Evolutionary conservation across 1,140 invertebrate genomes (phyloP).

Genomic region (Macrobrachium rosenbergii): DNA sequence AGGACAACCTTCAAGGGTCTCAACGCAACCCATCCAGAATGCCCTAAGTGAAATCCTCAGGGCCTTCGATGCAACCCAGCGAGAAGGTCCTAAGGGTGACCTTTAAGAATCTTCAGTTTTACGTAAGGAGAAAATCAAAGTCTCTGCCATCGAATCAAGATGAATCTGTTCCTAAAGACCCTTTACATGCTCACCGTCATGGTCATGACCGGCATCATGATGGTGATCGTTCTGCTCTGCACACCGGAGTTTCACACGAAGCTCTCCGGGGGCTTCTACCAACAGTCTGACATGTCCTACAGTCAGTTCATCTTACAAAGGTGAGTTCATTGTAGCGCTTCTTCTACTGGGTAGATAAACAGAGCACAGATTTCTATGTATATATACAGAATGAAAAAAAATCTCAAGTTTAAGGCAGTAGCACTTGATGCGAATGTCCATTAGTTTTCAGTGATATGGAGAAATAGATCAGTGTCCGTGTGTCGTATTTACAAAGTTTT

Average conservation of each 20-base stretch:
- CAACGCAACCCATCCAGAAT: no score
- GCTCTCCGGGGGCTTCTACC: conserved; percentile 53
- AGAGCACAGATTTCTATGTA: no score
- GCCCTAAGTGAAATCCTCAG: no score
- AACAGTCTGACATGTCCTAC: conserved; percentile 32
- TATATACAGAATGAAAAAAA: no score
- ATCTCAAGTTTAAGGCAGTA: no score
- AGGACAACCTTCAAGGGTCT: no score
- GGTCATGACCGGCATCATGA: conserved; percentile 63
- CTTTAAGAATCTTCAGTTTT: neutral
- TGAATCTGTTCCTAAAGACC: conserved; percentile 63
- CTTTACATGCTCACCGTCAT: conserved; percentile 64
- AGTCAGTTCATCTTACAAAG: conserved; percentile 53
- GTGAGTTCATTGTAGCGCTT: neutral
- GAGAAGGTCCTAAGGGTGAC: neutral
- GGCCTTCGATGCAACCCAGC: neutral
- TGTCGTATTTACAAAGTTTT: no score
- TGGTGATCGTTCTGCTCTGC: conserved; percentile 60
- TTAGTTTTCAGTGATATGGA: neutral
- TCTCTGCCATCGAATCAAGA: neutral
- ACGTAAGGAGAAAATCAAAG: neutral
- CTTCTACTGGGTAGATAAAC: no score
- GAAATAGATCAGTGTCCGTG: no score
- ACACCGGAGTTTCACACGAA: conserved; percentile 58
- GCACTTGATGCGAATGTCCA: neutral